Conservation (phyloP, 2,888 invertebrate genomes). For the Margaritifera margaritifera region DNA sequence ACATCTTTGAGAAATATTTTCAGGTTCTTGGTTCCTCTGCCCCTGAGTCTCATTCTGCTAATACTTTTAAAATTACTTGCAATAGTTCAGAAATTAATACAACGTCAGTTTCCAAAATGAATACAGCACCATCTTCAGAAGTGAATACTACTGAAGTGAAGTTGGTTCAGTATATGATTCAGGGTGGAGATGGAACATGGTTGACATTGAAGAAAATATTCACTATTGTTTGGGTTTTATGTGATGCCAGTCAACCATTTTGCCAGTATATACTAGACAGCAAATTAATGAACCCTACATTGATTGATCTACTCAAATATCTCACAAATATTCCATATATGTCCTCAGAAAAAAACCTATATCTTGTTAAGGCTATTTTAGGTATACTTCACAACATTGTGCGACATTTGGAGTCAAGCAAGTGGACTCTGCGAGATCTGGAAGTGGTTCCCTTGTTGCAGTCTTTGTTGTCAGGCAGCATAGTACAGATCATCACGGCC, state of each 20-base stretch:
- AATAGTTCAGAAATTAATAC: too few relatives aligned
- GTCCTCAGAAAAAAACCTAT: constrained; percentile 26
- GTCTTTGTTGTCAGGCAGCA: constrained; percentile 21
- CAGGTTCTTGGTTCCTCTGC: too few relatives aligned
- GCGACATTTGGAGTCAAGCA: constrained; percentile 57
- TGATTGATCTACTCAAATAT: constrained; percentile 20
- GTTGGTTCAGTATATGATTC: not conserved
- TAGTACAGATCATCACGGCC: constrained; percentile 54
- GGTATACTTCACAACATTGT: constrained; percentile 67
- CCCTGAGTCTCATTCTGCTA: too few relatives aligned
- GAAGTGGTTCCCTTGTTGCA: constrained; percentile 48
- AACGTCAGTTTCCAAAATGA: too few relatives aligned
- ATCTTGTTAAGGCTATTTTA: constrained; percentile 61
- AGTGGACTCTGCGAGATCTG: constrained; percentile 44
- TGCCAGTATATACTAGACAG: constrained; percentile 52
- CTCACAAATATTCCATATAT: constrained; percentile 28
- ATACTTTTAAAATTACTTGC: too few relatives aligned
- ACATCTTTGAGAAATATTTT: too few relatives aligned
- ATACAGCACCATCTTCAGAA: too few relatives aligned
- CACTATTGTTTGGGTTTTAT: constrained; percentile 62
- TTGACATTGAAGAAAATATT: constrained; percentile 50
- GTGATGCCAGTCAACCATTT: constrained; percentile 53
- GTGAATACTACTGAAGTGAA: too few relatives aligned
- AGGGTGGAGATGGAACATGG: constrained; percentile 25
- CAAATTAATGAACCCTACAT: constrained; percentile 22